phyloP scores from a whole-genome alignment of 2,113 vertebrate genomes.

The Jaculus jaculus region DNA sequence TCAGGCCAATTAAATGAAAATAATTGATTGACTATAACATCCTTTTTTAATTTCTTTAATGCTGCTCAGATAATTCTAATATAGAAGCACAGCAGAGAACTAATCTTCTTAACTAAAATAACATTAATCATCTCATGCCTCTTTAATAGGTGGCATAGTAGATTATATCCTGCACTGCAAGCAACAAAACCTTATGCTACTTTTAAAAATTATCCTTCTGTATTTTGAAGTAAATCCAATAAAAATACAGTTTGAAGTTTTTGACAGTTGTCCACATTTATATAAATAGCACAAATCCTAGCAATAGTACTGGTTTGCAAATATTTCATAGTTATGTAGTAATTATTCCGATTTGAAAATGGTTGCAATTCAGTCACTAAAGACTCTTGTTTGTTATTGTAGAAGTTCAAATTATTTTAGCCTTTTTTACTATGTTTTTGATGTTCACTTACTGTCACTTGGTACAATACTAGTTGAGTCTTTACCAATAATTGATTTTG shows the following conservation, averaged over 20 bases:
- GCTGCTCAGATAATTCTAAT: neutral
- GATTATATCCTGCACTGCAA: neutral
- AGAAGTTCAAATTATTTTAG: neutral
- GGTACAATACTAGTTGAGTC: neutral
- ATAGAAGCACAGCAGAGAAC: neutral
- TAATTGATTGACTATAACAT: neutral
- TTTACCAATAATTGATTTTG: neutral
- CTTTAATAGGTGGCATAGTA: neutral
- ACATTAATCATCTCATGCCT: neutral
- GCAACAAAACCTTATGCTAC: neutral
- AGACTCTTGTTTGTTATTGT: neutral
- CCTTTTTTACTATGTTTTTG: neutral
- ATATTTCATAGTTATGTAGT: neutral
- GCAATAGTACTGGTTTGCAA: neutral
- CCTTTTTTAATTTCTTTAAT: neutral
- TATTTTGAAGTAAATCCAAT: neutral
- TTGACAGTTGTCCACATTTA: neutral
- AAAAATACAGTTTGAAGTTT: neutral
- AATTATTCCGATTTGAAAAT: neutral
- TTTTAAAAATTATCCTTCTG: neutral
- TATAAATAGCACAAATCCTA: rapidly evolving
- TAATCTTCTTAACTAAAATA: neutral
- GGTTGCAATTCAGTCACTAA: neutral
- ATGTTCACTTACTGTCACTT: neutral
- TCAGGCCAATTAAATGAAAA: neutral